Evolutionary conservation across 2,113 vertebrate species (phyloP), one percentile per base, ranked within the genome.

Genomic region (Peromyscus polionotus): DNA sequence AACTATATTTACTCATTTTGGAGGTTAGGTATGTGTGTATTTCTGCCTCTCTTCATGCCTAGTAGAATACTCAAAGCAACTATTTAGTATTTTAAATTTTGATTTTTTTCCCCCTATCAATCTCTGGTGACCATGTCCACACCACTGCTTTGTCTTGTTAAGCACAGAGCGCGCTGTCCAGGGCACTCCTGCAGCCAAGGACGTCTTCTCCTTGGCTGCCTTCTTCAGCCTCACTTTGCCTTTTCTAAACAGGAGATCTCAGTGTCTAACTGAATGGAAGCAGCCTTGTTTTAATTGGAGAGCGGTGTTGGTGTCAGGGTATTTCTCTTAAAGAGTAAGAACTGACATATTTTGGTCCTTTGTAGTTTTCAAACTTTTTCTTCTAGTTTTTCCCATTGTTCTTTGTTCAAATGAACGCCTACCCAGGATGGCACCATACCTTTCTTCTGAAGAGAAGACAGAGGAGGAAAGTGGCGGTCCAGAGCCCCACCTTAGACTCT

Each of bases 361-460:
- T 79, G 61, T 90, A n/a, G 61, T 96, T 96, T 96, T 96, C 68
- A 81, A 79, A 97, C 91, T 96, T 97, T 95, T 94, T 88, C 72
- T 75, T 65, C 16, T 65, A 80, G 36, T 91, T 95, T 26, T 95
- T 48, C 39, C 70, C 42, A 39, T 70, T 84, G 75, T 83, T 81
- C 45, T 94, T 95, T 61, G 67, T 79, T 88, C 61, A 57, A 70
- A 73, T 91, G 76, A 93, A 75, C 45, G 80, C 67, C 68, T 70
- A 76, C 24, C 59, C 5, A 81, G 26, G 20, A 36, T 89, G 36
- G 73, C 28, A 73, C 0, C 73, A 33, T 91, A 89, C 76, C 51
- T 95, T 85, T 77, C 90, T 77, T 67, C 65, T 85, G 36, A 84
- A 79, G 61, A 48, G 61, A 91, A 81, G 67, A 51, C 31, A 90